Evolutionary conservation across 2,888 invertebrate genomes (phyloP).

Genomic region (Hydrotaea diabolus): DNA sequence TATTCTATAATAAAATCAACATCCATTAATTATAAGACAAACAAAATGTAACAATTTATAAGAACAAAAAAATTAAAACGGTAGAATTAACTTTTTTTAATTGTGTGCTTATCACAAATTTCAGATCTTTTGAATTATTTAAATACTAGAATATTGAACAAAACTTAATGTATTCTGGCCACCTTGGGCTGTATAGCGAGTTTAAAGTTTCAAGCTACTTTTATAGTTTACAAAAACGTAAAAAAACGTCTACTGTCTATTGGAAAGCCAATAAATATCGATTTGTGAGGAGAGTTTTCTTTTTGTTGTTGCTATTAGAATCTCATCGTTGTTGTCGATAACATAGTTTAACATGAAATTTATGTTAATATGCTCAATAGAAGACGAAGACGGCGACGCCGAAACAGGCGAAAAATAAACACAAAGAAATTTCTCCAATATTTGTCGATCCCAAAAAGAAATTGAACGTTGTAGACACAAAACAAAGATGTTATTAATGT

Average conservation of each 20-base stretch:
- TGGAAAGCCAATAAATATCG: neutral
- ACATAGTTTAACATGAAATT: conserved; percentile 39
- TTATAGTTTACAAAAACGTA: no score
- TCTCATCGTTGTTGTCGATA: conserved; percentile 15
- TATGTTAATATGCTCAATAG: conserved; percentile 43
- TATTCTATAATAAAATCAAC: no score
- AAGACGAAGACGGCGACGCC: neutral
- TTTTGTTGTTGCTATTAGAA: conserved; percentile 4
- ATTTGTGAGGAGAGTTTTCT: conserved; percentile 7
- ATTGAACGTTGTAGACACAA: conserved; percentile 9
- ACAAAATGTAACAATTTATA: neutral
- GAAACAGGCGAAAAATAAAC: neutral
- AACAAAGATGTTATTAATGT: conserved; percentile 26
- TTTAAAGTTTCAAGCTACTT: neutral
- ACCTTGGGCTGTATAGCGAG: no score
- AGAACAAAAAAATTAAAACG: neutral
- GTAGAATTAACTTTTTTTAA: neutral
- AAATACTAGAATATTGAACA: no score
- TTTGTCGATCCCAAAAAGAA: neutral
- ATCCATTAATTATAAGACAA: no score
- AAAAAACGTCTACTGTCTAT: neutral
- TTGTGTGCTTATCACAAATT: neutral
- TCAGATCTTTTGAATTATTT: no score
- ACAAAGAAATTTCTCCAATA: conserved; percentile 37
- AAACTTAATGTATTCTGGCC: no score